phyloP scores from a whole-genome alignment of 2,113 vertebrate genomes.

The Solea senegalensis region DNA sequence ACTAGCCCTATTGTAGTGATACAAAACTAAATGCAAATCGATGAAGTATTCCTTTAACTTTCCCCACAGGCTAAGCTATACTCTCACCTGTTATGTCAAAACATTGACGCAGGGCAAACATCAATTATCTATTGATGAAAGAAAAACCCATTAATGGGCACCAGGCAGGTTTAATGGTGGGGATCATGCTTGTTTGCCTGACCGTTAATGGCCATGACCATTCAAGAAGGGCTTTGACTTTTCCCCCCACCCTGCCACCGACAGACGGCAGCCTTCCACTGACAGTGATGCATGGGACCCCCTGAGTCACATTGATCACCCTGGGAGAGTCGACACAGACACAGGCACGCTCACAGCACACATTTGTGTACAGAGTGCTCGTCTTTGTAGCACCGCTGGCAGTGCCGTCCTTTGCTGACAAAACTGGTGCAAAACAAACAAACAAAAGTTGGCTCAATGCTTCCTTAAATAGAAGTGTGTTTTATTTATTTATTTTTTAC shows the following conservation, averaged over 20 bases:
- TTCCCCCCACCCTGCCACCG: constrained; percentile 34
- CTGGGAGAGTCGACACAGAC: constrained; percentile 35
- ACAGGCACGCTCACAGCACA: constrained; percentile 25
- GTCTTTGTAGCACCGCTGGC: neutral
- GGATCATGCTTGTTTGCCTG: constrained; percentile 63
- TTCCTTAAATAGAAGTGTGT: neutral
- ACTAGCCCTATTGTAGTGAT: too few species aligned
- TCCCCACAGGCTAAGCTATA: neutral
- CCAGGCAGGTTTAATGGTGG: constrained; percentile 59
- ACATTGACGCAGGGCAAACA: constrained; percentile 30
- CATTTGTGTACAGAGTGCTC: constrained; percentile 16
- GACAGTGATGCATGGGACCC: constrained; percentile 71
- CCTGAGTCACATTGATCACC: constrained; percentile 70
- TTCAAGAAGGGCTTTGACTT: constrained; percentile 62
- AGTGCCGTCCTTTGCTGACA: neutral
- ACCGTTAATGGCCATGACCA: constrained; percentile 56
- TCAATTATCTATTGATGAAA: constrained; percentile 72
- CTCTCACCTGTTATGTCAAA: constrained; percentile 30
- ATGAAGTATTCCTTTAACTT: neutral
- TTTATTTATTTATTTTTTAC: neutral
- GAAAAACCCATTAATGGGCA: constrained; percentile 63
- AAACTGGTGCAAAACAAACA: neutral
- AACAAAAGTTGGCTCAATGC: neutral
- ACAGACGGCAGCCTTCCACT: constrained; percentile 60
- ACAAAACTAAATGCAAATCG: too few species aligned